Evolutionary conservation across 1,140 invertebrate species (phyloP), one percentile per base, ranked within the genome.

Genomic region (Heliconius melpomene): DNA sequence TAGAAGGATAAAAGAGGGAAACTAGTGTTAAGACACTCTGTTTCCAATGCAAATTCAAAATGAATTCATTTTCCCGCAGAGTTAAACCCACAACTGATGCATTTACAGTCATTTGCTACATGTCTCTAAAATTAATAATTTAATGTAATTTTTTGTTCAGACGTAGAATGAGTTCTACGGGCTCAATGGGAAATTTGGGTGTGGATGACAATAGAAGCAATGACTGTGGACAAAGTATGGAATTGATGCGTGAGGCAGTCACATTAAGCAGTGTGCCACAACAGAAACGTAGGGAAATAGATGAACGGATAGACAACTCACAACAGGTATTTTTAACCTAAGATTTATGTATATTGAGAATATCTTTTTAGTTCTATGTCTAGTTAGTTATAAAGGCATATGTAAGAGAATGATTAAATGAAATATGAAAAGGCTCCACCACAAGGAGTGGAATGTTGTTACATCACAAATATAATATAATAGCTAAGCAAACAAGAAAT

Each of bases 141-240:
- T 16, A 46, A 46, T 13, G 11, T 9, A 26, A 26, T 23, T 60
- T 26, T 72, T 60, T 74, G 70, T 83, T 77, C 50, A 94, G 97
- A 80, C 94, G 97, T 85, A 94, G 97, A 81, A 97, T 97, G 92
- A 96, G 96, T 72, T 97, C 97, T 2, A 96, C 95, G 26, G 97
- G 97, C 9, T 97, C 96, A 0, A 94, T 96, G 92, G 79, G 77
- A 7, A 89, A 95, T 94, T 75, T 97, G 96, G 78, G 96, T 91
- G 70, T 96, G 95, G 84, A 95, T 87, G 87, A 92, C 7, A 83
- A 80, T 26, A 82, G 87, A 32, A 81, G 84, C 46, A 91, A 93
- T 46, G 87, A 88, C 0, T 75, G 75, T 60, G 84, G 84, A 0
- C 88, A 88, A 72, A 83, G 85, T 29, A 54, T 89, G 11, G 90